These are phyloP conservation scores for Elanoides forficatus DNA, from an alignment of 2,113 vertebrate genomes.

Conservation along the genomic window DNA sequence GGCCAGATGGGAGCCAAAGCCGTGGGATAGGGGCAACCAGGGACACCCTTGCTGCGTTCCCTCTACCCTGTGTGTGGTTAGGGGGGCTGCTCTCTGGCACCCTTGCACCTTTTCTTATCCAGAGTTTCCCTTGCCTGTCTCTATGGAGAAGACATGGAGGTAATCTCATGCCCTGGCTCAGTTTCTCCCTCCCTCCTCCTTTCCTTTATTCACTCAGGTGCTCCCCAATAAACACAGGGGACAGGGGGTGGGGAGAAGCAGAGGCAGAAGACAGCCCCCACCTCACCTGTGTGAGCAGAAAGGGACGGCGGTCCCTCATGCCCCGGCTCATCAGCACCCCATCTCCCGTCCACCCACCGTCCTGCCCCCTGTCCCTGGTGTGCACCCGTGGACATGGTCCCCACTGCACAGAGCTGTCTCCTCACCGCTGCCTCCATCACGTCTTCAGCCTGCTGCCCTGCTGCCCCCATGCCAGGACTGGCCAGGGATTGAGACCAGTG, in stretches of 20 bases:
- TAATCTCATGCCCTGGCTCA: neutral
- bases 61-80: rapidly evolving
- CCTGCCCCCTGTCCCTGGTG: neutral
- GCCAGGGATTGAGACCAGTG: neutral
- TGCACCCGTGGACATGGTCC: neutral
- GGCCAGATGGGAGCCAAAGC: neutral
- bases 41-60: neutral
- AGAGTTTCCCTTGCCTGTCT: neutral
- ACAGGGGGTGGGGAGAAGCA: neutral
- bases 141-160: neutral
- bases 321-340: neutral
- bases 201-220: neutral
- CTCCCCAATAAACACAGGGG: neutral
- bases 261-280: neutral
- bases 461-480: neutral
- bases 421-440: neutral
- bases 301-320: neutral
- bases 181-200: neutral
- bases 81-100: neutral
- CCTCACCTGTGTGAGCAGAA: neutral
- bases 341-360: rapidly evolving
- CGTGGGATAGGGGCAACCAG: neutral
- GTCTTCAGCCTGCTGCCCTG: neutral
- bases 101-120: neutral
- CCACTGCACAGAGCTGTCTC: neutral